A percentile compares a stretch with the other conserved stretches of the same genome.
These are phyloP conservation scores for Chromis chromis DNA, from an alignment of 2,797 vertebrate species.

Conservation along the genomic window DNA sequence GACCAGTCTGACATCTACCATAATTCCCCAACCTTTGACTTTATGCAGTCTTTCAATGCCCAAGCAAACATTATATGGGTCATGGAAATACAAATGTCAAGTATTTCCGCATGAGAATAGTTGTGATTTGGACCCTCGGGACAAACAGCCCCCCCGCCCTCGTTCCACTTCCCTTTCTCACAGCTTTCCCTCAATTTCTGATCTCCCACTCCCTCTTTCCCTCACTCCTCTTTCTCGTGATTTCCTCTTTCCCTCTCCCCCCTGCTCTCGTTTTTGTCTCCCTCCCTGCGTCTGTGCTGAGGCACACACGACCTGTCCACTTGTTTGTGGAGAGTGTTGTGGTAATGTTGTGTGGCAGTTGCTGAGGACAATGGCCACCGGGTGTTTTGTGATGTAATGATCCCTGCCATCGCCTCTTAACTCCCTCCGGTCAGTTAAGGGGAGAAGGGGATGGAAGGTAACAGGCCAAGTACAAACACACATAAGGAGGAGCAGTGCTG, in stretches of 20 bases:
- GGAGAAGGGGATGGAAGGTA: conserved; percentile 59
- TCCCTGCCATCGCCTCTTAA: conserved; percentile 77
- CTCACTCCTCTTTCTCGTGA: background rate
- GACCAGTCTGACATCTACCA: conserved; percentile 35
- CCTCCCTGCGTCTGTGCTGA: conserved; percentile 34
- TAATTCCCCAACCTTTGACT: conserved; percentile 54
- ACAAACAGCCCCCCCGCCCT: conserved; percentile 1
- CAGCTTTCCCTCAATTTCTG: conserved; percentile 6
- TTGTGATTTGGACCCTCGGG: conserved; percentile 47
- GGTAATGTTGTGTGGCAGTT: conserved; percentile 81
- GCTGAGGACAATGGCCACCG: conserved; percentile 74
- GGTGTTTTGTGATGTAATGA: conserved; percentile 78
- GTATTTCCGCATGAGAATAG: conserved; percentile 46
- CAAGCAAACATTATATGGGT: conserved; percentile 65
- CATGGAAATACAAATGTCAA: conserved; percentile 59
- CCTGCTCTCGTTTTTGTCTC: background rate
- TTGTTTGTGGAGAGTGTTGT: conserved; percentile 46
- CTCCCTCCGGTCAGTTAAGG: conserved; percentile 57
- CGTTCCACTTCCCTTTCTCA: background rate
- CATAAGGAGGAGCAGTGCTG: conserved; percentile 24
- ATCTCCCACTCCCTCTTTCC: background rate
- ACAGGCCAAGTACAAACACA: conserved; percentile 51
- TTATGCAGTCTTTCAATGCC: conserved; percentile 47
- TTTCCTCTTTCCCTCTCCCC: background rate
- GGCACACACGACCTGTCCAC: conserved; percentile 59